A percentile compares a stretch with the other conserved stretches of the same genome.
Conservation (phyloP, 2,888 invertebrate genomes). For the Sacculina carcini region DNA sequence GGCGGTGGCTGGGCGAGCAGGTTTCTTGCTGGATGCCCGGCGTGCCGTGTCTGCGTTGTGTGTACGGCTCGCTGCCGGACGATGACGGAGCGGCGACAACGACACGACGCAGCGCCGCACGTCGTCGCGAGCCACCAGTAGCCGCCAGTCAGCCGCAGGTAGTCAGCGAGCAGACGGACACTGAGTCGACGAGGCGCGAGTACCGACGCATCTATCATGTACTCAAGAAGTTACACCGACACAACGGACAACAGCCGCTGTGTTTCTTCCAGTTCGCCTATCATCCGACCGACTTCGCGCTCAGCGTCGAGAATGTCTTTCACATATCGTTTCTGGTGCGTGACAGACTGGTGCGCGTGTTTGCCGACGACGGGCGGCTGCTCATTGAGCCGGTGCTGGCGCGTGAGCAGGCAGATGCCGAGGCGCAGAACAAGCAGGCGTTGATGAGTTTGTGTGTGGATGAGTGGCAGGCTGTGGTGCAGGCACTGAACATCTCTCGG, state of each 20-base stretch:
- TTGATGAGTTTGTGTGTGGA: neutral
- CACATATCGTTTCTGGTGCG: neutral
- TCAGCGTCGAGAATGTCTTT: neutral
- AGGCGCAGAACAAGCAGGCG: neutral
- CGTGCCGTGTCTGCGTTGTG: neutral
- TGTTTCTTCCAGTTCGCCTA: neutral
- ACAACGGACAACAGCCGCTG: neutral
- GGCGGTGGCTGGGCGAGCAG: neutral
- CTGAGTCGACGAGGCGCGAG: neutral
- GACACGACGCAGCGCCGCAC: neutral
- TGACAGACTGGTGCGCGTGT: neutral
- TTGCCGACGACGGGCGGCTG: neutral
- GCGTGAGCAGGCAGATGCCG: conserved; percentile 7
- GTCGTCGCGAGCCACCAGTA: neutral
- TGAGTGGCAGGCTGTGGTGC: neutral
- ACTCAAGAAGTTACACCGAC: neutral
- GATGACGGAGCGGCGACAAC: neutral
- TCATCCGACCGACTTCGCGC: neutral
- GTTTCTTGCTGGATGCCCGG: neutral
- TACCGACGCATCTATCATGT: neutral
- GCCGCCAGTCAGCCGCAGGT: neutral
- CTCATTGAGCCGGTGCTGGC: conserved; percentile 11
- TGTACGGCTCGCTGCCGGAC: neutral
- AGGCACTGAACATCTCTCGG: neutral
- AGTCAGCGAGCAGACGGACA: neutral